A percentile compares a stretch with the other conserved stretches of the same genome.
Conservation (phyloP, 1,140 invertebrate species). For the Drosophila pseudoananassae region DNA sequence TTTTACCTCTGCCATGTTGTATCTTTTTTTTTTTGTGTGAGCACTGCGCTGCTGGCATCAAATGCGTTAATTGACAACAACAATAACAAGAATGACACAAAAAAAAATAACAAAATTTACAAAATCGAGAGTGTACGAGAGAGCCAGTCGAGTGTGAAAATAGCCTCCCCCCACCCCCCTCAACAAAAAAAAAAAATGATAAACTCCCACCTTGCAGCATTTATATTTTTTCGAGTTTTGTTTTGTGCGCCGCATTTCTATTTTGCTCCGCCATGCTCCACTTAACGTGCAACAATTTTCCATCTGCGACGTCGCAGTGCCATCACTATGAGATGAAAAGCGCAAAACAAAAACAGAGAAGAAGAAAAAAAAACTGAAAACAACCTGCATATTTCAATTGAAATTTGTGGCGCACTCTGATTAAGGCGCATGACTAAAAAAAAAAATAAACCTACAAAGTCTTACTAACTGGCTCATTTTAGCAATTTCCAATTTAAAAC, state of each 20-base stretch:
- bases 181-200: background rate
- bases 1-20: conserved; percentile 69
- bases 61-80: conserved; percentile 74
- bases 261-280: conserved; percentile 70
- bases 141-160: conserved; percentile 59
- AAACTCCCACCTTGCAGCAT: conserved; percentile 26
- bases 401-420: conserved; percentile 75
- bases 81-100: conserved; percentile 51
- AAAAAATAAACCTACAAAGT: background rate
- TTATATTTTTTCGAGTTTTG: conserved; percentile 67
- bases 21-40: conserved; percentile 46
- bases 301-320: conserved; percentile 24
- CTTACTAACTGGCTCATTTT: too few relatives aligned
- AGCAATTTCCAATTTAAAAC: conserved; percentile 39
- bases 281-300: conserved; percentile 76
- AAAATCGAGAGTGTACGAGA: conserved; percentile 3
- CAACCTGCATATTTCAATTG: conserved; percentile 73
- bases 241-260: conserved; percentile 48
- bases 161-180: conserved; percentile 8
- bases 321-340: background rate
- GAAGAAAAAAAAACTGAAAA: conserved; percentile 12
- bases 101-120: conserved; percentile 20
- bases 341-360: conserved; percentile 9
- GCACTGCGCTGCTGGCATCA: conserved; percentile 38
- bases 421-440: conserved; percentile 49